Evolutionary conservation across 2,888 invertebrate genomes (phyloP).

Genomic region (Melinaea menophilus): DNA sequence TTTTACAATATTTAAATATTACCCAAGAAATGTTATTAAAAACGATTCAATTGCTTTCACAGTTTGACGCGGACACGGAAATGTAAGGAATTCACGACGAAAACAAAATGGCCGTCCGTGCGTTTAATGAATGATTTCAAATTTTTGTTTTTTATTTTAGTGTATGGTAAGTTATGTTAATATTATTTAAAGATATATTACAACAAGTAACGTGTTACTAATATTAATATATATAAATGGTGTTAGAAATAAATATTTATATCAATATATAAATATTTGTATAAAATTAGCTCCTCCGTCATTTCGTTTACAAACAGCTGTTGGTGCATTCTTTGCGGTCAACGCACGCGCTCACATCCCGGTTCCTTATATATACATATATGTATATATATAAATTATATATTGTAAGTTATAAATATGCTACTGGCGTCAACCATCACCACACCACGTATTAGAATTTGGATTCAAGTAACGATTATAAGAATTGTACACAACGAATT

Average conservation of each 20-base stretch:
- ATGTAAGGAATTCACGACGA: conserved; percentile 33
- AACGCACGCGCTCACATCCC: conserved; percentile 50
- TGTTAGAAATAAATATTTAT: neutral
- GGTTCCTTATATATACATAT: conserved; percentile 34
- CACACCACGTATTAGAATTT: conserved; percentile 19
- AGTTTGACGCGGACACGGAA: conserved; percentile 28
- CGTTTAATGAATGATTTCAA: neutral
- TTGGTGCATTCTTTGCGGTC: conserved; percentile 60
- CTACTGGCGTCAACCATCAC: conserved; percentile 14
- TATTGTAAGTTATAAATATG: conserved; percentile 29
- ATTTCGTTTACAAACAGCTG: conserved; percentile 47
- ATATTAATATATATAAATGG: too few relatives aligned
- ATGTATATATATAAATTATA: conserved; percentile 17
- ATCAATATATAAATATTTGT: neutral
- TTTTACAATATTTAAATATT: too few relatives aligned
- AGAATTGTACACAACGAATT: conserved; percentile 18
- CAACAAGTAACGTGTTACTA: too few relatives aligned
- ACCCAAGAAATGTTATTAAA: conserved; percentile 6
- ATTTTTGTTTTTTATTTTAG: too few relatives aligned
- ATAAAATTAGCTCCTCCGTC: conserved; percentile 17
- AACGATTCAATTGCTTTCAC: conserved; percentile 30
- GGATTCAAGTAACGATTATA: conserved; percentile 19
- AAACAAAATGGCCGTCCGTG: conserved; percentile 27
- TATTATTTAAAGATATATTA: too few relatives aligned
- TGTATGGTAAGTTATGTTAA: too few relatives aligned